phyloP scores from a whole-genome alignment of 2,888 invertebrate species.

The Orthosia gracilis region DNA sequence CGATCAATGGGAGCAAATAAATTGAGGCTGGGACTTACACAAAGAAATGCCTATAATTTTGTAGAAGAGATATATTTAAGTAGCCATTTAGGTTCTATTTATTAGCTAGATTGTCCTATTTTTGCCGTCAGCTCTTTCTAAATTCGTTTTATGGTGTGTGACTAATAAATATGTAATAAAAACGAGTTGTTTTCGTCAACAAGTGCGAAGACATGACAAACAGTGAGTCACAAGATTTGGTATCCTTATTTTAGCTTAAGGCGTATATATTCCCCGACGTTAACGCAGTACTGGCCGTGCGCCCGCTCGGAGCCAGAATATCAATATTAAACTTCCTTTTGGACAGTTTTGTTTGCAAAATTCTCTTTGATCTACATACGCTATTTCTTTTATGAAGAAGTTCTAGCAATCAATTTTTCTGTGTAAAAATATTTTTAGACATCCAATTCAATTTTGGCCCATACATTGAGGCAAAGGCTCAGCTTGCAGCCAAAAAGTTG shows the following conservation, averaged over 20 bases:
- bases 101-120: conserved; percentile 33
- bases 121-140: background rate
- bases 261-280: too few relatives aligned
- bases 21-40: background rate
- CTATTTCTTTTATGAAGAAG: too few relatives aligned
- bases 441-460: too few relatives aligned
- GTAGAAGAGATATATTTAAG: conserved; percentile 9
- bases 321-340: too few relatives aligned
- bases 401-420: too few relatives aligned
- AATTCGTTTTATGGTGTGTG: background rate
- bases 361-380: too few relatives aligned
- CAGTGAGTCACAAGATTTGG: conserved; percentile 29
- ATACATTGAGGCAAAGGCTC: too few relatives aligned
- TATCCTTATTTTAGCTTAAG: conserved; percentile 16
- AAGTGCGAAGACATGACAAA: conserved; percentile 14
- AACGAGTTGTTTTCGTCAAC: conserved; percentile 35
- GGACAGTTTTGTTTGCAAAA: too few relatives aligned
- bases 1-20: conserved; percentile 18
- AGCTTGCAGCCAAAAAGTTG: too few relatives aligned
- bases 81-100: conserved; percentile 35
- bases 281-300: too few relatives aligned
- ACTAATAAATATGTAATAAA: conserved; percentile 5
- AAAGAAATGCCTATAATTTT: conserved; percentile 16
- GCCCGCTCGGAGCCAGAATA: too few relatives aligned
- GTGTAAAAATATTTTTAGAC: too few relatives aligned